A percentile compares a stretch with the other conserved stretches of the same genome.
Evolutionary conservation across 2,888 invertebrate genomes (phyloP).

Genomic region (Bimastos eiseni): DNA sequence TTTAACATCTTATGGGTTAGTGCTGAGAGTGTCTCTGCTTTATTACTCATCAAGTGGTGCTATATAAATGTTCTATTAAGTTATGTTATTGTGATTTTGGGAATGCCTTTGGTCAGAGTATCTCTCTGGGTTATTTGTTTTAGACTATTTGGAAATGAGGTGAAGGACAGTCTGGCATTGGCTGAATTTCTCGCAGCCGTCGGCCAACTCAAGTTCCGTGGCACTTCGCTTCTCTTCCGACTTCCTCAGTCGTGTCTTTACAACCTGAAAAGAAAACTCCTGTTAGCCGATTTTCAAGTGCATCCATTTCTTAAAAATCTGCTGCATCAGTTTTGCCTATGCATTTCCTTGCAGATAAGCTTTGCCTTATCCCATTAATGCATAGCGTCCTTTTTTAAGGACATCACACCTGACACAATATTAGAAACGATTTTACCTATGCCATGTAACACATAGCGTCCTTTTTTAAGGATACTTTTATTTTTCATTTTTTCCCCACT

Average conservation of each 20-base stretch:
- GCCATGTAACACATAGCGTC: too few relatives aligned
- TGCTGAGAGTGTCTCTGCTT: background rate
- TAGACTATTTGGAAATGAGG: conserved; percentile 32
- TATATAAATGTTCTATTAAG: too few relatives aligned
- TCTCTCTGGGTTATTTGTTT: background rate
- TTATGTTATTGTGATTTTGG: background rate
- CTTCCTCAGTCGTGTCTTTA: conserved; percentile 63
- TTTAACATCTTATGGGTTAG: too few relatives aligned
- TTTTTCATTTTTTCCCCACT: too few relatives aligned
- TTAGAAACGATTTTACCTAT: too few relatives aligned
- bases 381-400: too few relatives aligned
- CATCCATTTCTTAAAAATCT: background rate
- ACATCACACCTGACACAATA: too few relatives aligned
- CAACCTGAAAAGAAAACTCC: conserved; percentile 26
- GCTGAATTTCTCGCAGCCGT: conserved; percentile 70
- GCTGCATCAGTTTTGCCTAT: background rate
- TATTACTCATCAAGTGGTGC: background rate
- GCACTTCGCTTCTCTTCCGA: conserved; percentile 72
- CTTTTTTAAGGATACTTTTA: too few relatives aligned
- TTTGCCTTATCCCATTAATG: background rate
- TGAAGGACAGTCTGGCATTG: conserved; percentile 50
- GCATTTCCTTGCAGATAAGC: background rate
- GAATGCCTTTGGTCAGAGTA: background rate
- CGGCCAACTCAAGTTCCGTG: conserved; percentile 71
- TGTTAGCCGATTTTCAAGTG: background rate